These are phyloP conservation scores for Junonia oenone DNA, from an alignment of 2,888 invertebrate species.

Conservation along the genomic window DNA sequence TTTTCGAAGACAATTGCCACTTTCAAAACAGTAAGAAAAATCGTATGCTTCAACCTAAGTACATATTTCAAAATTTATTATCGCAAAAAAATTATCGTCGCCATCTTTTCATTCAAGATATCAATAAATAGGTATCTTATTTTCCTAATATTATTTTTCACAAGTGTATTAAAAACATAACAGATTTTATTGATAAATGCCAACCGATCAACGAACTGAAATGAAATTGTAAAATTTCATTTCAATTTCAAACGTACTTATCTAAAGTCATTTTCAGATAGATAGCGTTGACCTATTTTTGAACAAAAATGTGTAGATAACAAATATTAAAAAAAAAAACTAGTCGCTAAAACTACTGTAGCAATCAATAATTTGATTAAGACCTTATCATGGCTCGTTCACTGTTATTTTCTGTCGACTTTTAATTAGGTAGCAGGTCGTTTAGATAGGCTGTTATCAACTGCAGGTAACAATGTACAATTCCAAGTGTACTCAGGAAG, in stretches of 20 bases:
- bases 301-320: not conserved
- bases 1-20: not conserved
- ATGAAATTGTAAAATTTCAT: not conserved
- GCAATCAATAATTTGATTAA: not conserved
- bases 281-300: not conserved
- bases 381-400: not conserved
- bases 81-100: too few relatives aligned
- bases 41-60: too few relatives aligned
- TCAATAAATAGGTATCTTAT: not conserved
- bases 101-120: too few relatives aligned
- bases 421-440: slow-evolving; percentile 17
- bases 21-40: not conserved
- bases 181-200: too few relatives aligned
- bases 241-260: not conserved
- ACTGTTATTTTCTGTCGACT: slow-evolving; percentile 10
- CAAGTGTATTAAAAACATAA: not conserved
- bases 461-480: slow-evolving; percentile 11
- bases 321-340: not conserved
- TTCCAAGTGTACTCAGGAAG: slow-evolving; percentile 19
- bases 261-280: not conserved
- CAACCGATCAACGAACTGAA: not conserved
- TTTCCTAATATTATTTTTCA: not conserved
- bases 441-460: slow-evolving; percentile 27
- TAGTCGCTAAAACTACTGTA: not conserved
- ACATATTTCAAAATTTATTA: too few relatives aligned